Evolutionary conservation across 2,888 invertebrate species (phyloP).

Genomic region (Dexiosoma caninum): DNA sequence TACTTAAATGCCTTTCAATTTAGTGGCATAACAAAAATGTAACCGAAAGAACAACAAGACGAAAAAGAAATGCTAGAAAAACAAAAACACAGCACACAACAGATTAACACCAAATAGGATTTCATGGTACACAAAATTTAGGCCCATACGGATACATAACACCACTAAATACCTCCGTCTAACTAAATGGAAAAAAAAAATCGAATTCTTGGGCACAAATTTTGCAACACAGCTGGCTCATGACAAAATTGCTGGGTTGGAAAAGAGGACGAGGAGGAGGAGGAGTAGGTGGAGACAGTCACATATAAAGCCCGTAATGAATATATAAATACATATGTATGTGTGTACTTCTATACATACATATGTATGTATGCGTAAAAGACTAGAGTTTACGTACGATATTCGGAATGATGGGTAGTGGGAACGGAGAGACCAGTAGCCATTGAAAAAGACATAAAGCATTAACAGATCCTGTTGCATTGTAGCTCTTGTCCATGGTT

Average conservation of each 20-base stretch:
- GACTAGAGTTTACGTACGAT: neutral
- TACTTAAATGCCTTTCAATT: conserved; percentile 40
- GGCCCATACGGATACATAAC: conserved; percentile 38
- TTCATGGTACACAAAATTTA: conserved; percentile 57
- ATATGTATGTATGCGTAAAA: too few species aligned
- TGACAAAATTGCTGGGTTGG: neutral
- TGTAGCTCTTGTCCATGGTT: conserved; percentile 16
- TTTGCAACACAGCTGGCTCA: neutral
- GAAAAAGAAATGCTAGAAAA: neutral
- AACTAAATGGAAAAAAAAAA: conserved; percentile 18
- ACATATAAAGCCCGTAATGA: too few species aligned
- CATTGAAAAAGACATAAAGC: neutral
- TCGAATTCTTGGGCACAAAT: conserved; percentile 4
- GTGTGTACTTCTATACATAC: too few species aligned
- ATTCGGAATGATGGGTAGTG: too few species aligned
- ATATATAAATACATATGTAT: too few species aligned
- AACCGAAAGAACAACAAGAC: neutral
- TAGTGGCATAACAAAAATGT: neutral
- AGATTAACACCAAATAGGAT: conserved; percentile 60
- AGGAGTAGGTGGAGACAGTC: too few species aligned
- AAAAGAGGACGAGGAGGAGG: neutral
- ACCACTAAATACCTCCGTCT: conserved; percentile 31
- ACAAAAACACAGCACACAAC: conserved; percentile 14
- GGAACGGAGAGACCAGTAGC: neutral
- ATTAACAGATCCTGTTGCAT: conserved; percentile 45